A percentile compares a stretch with the other conserved stretches of the same genome.
phyloP scores from a whole-genome alignment of 2,113 vertebrate genomes.

The Pituophis catenifer region DNA sequence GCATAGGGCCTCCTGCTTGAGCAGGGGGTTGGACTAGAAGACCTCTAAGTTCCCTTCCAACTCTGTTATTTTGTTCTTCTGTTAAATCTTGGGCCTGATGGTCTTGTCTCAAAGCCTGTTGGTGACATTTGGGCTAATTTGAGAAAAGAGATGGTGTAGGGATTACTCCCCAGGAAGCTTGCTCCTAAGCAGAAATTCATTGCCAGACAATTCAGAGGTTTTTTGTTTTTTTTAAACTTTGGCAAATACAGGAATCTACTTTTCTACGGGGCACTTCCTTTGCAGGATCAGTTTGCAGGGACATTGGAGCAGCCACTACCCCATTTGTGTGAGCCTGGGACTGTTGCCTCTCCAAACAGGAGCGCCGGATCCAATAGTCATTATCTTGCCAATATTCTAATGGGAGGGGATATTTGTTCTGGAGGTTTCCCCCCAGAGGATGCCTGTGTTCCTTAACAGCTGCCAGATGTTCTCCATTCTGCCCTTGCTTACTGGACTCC shows the following conservation, averaged over 20 bases:
- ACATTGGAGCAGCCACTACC: not conserved
- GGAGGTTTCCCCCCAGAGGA: not conserved
- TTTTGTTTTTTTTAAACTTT: not conserved
- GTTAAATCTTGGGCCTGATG: not conserved
- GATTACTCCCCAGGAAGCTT: not conserved
- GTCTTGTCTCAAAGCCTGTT: not conserved
- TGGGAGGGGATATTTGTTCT: conserved; percentile 23
- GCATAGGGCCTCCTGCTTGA: not conserved
- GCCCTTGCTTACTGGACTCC: not conserved
- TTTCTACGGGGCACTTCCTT: not conserved
- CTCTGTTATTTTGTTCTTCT: not conserved
- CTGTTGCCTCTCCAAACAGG: conserved; percentile 17
- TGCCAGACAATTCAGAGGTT: not conserved
- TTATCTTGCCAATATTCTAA: conserved; percentile 1
- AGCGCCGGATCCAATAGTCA: conserved; percentile 3
- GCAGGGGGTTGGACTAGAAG: not conserved
- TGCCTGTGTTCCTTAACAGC: not conserved
- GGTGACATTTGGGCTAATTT: not conserved
- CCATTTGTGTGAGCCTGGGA: not conserved
- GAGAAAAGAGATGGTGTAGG: not conserved
- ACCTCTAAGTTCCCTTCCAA: not conserved
- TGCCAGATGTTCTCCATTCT: conserved; percentile 13
- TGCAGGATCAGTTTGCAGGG: not conserved
- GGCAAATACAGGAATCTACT: not conserved
- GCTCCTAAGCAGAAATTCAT: not conserved